Conservation (phyloP, 2,888 invertebrate genomes). For the Chesias legatella region DNA sequence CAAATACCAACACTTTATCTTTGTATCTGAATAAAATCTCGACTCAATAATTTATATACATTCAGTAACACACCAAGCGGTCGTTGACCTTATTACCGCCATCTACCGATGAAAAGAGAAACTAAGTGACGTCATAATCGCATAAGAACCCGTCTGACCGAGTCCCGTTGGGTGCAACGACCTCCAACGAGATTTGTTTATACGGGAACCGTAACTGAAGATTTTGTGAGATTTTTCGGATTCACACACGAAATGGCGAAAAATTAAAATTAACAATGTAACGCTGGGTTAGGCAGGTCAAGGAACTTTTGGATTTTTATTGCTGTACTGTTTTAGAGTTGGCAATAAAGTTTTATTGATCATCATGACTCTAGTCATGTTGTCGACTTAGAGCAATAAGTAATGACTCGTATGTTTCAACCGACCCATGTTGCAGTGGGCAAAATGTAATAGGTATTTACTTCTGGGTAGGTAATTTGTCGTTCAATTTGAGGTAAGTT, state of each 20-base stretch:
- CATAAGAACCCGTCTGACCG: constrained; percentile 47
- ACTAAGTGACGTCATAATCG: constrained; percentile 67
- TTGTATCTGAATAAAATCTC: too few species aligned
- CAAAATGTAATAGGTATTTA: too few species aligned
- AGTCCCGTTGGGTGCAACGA: constrained; percentile 75
- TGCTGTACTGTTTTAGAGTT: constrained; percentile 16
- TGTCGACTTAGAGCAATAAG: too few species aligned
- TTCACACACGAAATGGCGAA: constrained; percentile 44
- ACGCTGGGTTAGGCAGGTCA: constrained; percentile 36
- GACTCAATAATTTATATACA: constrained; percentile 2
- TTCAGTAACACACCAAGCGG: not conserved
- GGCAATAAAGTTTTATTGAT: constrained; percentile 22
- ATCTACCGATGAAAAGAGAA: constrained; percentile 48
- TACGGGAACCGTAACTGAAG: constrained; percentile 55
- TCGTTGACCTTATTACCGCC: constrained; percentile 28
- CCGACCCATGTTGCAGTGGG: too few species aligned
- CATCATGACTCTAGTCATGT: constrained; percentile 1
- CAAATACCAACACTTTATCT: too few species aligned
- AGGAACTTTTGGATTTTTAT: constrained; percentile 30
- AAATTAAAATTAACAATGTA: constrained; percentile 35
- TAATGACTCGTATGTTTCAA: too few species aligned
- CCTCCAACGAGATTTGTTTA: constrained; percentile 64
- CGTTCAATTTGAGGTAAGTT: too few species aligned
- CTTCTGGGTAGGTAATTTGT: too few species aligned
- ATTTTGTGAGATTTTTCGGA: constrained; percentile 43